phyloP scores from a whole-genome alignment of 2,113 vertebrate genomes.

The Pyxicephalus adspersus region DNA sequence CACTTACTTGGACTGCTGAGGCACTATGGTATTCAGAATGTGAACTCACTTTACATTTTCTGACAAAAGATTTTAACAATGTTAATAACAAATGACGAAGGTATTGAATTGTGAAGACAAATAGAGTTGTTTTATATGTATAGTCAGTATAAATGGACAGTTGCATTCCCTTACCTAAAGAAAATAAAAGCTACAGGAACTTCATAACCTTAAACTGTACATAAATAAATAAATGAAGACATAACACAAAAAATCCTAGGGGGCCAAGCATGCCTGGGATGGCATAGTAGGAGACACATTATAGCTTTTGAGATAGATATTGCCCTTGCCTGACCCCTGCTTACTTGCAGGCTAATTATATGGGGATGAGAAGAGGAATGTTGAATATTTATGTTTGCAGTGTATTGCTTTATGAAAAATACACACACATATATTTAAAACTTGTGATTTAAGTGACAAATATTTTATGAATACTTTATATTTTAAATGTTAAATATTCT shows the following conservation, averaged over 20 bases:
- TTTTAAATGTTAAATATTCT: not conserved
- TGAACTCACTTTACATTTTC: too few species aligned
- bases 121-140: too few species aligned
- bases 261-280: constrained; percentile 11
- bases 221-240: constrained; percentile 48
- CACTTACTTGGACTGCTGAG: too few species aligned
- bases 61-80: too few species aligned
- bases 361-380: not conserved
- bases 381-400: constrained; percentile 37
- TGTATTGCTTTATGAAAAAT: constrained; percentile 3
- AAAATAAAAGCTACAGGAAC: not conserved
- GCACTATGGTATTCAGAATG: too few species aligned
- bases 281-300: constrained; percentile 18
- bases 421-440: constrained; percentile 1
- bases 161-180: not conserved
- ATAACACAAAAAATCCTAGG: constrained; percentile 18
- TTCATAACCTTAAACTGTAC: constrained; percentile 23
- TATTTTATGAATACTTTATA: not conserved
- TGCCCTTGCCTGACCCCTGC: constrained; percentile 42
- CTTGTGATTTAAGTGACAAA: not conserved
- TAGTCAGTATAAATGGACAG: too few species aligned
- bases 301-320: constrained; percentile 32
- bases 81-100: too few species aligned
- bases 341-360: constrained; percentile 47
- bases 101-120: too few species aligned